Conservation (phyloP, 2,113 vertebrate genomes). For the Osmerus mordax region DNA sequence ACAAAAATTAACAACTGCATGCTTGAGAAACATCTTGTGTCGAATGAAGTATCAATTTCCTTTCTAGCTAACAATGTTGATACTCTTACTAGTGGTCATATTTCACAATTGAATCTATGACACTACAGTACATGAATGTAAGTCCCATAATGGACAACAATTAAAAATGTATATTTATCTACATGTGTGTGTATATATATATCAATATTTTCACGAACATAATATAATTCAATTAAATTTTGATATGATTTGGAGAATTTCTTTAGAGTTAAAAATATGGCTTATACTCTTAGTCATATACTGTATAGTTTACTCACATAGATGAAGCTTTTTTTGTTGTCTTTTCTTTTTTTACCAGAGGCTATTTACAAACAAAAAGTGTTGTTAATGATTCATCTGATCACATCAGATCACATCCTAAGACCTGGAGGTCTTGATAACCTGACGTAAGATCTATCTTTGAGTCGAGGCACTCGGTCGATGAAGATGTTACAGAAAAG, state of each 20-base stretch:
- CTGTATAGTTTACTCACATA: slow-evolving; percentile 56
- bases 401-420: slow-evolving; percentile 42
- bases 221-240: slow-evolving; percentile 60
- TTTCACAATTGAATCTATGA: slow-evolving; percentile 23
- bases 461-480: slow-evolving; percentile 26
- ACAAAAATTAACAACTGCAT: slow-evolving; percentile 59
- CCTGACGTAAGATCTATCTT: slow-evolving; percentile 36
- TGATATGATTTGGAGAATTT: slow-evolving; percentile 70
- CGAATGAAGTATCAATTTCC: slow-evolving; percentile 26
- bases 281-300: slow-evolving; percentile 73
- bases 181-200: slow-evolving; percentile 31
- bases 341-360: slow-evolving; percentile 46
- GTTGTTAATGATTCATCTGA: slow-evolving; percentile 42
- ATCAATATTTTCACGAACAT: slow-evolving; percentile 57
- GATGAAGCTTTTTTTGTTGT: slow-evolving; percentile 51
- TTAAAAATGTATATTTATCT: slow-evolving; percentile 52
- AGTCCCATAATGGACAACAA: slow-evolving; percentile 44
- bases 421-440: slow-evolving; percentile 36
- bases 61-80: slow-evolving; percentile 24
- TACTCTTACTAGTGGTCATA: slow-evolving; percentile 15
- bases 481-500: slow-evolving; percentile 11
- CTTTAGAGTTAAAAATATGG: slow-evolving; percentile 77
- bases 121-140: slow-evolving; percentile 21
- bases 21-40: slow-evolving; percentile 41
- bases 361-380: slow-evolving; percentile 75